Conservation (phyloP, 2,888 invertebrate species). For the Heteromurus nitidus region DNA sequence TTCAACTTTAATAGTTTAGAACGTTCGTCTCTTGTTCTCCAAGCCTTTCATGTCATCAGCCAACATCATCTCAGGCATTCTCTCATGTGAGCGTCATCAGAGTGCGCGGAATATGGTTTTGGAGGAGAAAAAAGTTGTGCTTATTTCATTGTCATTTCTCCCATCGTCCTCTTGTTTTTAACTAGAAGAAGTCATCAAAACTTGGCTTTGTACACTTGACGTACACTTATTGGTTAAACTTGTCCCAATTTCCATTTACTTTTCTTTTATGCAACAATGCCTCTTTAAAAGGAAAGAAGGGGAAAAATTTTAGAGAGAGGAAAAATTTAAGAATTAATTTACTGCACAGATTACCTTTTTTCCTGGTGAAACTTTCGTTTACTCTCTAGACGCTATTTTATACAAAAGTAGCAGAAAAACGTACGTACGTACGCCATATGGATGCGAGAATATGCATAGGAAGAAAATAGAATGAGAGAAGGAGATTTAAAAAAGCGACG, state of each 20-base stretch:
- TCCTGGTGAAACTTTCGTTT: slow-evolving; percentile 40
- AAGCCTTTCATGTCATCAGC: slow-evolving; percentile 14
- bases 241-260: slow-evolving; percentile 3
- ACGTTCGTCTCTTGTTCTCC: slow-evolving; percentile 8
- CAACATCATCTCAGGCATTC: background rate
- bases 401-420: background rate
- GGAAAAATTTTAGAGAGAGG: slow-evolving; percentile 18
- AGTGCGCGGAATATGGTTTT: background rate
- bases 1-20: slow-evolving; percentile 41
- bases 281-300: background rate
- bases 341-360: slow-evolving; percentile 55
- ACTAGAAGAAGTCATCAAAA: slow-evolving; percentile 2
- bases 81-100: background rate
- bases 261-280: slow-evolving; percentile 17
- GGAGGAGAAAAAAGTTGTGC: slow-evolving; percentile 29
- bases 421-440: too few species aligned
- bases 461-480: too few species aligned
- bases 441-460: background rate
- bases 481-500: slow-evolving; percentile 40
- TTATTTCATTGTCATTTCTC: slow-evolving; percentile 23
- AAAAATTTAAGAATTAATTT: slow-evolving; percentile 57
- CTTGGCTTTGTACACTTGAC: background rate
- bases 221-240: slow-evolving; percentile 29
- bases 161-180: background rate
- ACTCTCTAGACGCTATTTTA: background rate